These are phyloP conservation scores for Cryptoleucopteryx plumbea DNA, from an alignment of 2,113 vertebrate species.

Conservation along the genomic window DNA sequence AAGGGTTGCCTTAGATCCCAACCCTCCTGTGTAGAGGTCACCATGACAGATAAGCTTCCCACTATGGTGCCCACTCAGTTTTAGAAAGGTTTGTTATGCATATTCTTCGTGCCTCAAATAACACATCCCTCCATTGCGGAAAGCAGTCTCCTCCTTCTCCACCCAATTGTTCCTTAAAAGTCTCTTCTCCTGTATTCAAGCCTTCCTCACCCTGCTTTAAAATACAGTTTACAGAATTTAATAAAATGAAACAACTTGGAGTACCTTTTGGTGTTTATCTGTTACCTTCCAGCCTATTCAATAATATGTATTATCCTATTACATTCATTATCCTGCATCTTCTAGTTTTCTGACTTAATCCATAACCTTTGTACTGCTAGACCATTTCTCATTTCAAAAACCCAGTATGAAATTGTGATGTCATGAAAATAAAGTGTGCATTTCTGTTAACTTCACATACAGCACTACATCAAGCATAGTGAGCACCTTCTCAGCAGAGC, in stretches of 20 bases:
- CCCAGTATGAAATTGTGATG: background rate
- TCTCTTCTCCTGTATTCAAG: background rate
- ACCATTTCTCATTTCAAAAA: background rate
- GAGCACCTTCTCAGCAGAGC: background rate
- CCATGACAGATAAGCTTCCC: background rate
- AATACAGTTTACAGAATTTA: background rate
- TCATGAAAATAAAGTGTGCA: rapidly evolving
- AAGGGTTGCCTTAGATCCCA: background rate
- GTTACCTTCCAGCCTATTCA: background rate
- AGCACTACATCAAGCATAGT: rapidly evolving
- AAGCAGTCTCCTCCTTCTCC: background rate
- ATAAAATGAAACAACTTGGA: background rate
- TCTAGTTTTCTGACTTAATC: background rate
- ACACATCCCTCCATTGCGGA: background rate
- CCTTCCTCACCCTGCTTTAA: background rate
- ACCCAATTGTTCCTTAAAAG: background rate
- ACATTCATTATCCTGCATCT: background rate
- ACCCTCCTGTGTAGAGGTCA: background rate
- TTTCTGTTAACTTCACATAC: background rate
- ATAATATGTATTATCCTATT: background rate
- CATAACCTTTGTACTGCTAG: background rate
- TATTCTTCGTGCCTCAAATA: background rate
- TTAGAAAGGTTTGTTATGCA: background rate
- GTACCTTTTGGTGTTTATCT: background rate
- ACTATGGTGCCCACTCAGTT: background rate